Evolutionary conservation across 1,140 invertebrate genomes (phyloP).

Genomic region (Drosophila pseudoananassae): DNA sequence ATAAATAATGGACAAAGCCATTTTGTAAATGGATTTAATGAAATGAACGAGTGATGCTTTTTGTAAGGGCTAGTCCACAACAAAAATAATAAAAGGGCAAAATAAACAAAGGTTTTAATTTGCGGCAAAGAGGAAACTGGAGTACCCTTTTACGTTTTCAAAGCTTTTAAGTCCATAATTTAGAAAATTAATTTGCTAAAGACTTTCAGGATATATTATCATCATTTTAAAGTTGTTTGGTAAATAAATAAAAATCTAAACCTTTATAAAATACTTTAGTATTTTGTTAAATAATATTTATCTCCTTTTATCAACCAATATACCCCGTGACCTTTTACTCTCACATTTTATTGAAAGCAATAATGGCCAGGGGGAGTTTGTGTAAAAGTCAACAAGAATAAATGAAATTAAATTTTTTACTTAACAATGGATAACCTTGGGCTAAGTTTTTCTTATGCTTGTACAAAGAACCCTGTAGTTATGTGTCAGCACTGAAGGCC

Average conservation of each 20-base stretch:
- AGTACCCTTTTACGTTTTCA: background rate
- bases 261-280: too few species aligned
- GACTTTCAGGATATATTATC: too few species aligned
- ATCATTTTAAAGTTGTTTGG: too few species aligned
- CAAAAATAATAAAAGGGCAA: constrained; percentile 8
- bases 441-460: constrained; percentile 14
- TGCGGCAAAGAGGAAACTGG: background rate
- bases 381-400: background rate
- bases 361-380: constrained; percentile 10
- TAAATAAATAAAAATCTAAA: too few species aligned
- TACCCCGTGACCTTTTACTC: too few species aligned
- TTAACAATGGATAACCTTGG: constrained; percentile 3
- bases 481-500: background rate
- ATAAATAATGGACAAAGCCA: constrained; percentile 42
- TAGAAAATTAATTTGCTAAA: too few species aligned
- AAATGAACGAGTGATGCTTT: constrained; percentile 35
- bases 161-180: too few species aligned
- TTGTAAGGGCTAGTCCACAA: constrained; percentile 15
- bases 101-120: constrained; percentile 6
- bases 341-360: constrained; percentile 10
- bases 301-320: background rate
- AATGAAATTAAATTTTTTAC: constrained; percentile 16
- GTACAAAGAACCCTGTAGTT: background rate
- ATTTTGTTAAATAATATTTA: too few species aligned
- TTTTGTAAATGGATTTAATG: constrained; percentile 54